phyloP scores from a whole-genome alignment of 92 coral and sea anemone species.

The Isaurus tuberculatus region DNA sequence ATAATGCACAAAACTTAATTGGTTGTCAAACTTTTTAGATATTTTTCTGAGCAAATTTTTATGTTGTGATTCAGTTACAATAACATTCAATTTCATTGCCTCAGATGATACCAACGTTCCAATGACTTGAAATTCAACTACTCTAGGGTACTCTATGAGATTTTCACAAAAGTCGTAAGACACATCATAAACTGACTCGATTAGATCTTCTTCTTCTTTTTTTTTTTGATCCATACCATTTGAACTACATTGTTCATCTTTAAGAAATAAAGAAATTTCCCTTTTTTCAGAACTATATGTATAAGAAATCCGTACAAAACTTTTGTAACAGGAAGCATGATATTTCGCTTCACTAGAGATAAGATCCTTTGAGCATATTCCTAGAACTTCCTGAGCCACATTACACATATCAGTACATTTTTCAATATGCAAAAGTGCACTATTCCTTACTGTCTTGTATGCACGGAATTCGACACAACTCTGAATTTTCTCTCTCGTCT shows the following conservation, averaged over 20 bases:
- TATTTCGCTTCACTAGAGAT: slow-evolving; percentile 57
- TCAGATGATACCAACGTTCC: slow-evolving; percentile 19
- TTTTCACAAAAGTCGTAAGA: slow-evolving; percentile 42
- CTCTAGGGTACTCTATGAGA: slow-evolving; percentile 36
- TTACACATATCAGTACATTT: slow-evolving; percentile 39
- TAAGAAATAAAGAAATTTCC: background rate
- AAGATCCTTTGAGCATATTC: slow-evolving; percentile 59
- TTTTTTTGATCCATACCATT: slow-evolving; percentile 1
- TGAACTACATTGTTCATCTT: background rate
- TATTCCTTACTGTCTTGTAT: slow-evolving; percentile 48
- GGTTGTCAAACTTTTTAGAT: too few relatives aligned
- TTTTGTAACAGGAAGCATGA: slow-evolving; percentile 57
- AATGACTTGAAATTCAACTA: slow-evolving; percentile 41
- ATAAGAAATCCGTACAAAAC: slow-evolving; percentile 45
- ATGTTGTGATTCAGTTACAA: slow-evolving; percentile 44
- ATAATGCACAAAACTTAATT: background rate
- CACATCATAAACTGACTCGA: slow-evolving; percentile 30
- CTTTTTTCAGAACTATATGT: too few relatives aligned
- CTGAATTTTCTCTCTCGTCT: slow-evolving; percentile 39
- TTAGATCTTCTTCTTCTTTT: too few relatives aligned
- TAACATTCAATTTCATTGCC: slow-evolving; percentile 40
- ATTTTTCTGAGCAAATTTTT: slow-evolving; percentile 57
- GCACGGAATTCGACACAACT: slow-evolving; percentile 39
- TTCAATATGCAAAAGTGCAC: slow-evolving; percentile 42
- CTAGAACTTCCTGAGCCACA: slow-evolving; percentile 51